A percentile compares a stretch with the other conserved stretches of the same genome.
phyloP scores from a whole-genome alignment of 2,797 vertebrate species.

The Phrynocephalus guinanensis region DNA sequence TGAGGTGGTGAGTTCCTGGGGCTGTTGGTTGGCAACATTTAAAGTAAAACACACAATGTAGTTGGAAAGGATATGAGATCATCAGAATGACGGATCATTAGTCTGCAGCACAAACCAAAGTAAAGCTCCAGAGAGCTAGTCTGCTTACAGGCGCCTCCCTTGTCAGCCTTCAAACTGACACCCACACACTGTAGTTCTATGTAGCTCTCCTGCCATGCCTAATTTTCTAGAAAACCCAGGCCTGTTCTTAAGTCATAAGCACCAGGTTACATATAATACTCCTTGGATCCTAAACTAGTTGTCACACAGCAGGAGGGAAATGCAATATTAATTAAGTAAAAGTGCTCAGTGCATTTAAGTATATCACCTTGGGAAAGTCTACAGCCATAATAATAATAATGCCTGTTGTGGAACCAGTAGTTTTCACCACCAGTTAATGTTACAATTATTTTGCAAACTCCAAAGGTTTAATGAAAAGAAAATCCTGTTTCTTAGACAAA shows the following conservation, averaged over 20 bases:
- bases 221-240: neutral
- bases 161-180: neutral
- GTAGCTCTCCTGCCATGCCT: neutral
- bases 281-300: neutral
- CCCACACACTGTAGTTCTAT: neutral
- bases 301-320: neutral
- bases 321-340: neutral
- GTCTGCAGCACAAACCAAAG: neutral
- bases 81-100: neutral
- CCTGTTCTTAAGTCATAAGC: neutral
- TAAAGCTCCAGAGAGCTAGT: neutral
- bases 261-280: neutral
- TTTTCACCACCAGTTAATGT: neutral
- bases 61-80: conserved; percentile 4
- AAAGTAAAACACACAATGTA: neutral
- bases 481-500: neutral
- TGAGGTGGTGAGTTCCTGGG: no score
- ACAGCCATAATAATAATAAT: neutral
- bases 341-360: neutral
- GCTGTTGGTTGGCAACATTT: neutral
- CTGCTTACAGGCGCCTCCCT: neutral
- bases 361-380: conserved; percentile 15
- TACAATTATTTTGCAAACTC: neutral
- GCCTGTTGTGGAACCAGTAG: neutral
- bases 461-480: neutral